Base-by-base conservation (phyloP, 2,113 vertebrate genomes). In the Pterocles burchelli region DNA sequence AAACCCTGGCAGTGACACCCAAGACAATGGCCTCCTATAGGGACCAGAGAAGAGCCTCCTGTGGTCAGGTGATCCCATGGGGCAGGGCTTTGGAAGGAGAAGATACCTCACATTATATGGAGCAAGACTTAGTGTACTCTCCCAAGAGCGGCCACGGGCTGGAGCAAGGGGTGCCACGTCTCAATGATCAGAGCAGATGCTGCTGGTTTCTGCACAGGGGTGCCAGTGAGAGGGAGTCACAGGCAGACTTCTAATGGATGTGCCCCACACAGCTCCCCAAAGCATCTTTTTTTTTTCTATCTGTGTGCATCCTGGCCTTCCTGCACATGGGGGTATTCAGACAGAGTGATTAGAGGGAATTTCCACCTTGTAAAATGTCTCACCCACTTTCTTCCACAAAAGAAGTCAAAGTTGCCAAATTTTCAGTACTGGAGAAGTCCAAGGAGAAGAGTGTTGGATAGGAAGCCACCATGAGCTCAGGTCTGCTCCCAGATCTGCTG, bases 131-230 rank as follows among this genome's bases (percentile, higher is more conserved):
- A 7, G 4, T 18, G 14, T 70, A 28, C 6, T 2, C 15, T 80
- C 34, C 34, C 0, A 0, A 31, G 6, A 75, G 28, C 8, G 21
- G 12, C 36, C 4, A 0, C 3, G 17, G 33, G 17, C 45, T 17
- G 9, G 12, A 54, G 28, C 24, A 70, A 38, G 29, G 41, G 31
- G 2, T 73, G 11, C 6, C 41, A 8, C 18, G 26, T 36, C 24
- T 33, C 0, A 5, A 18, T 13, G 6, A 25, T 63, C 26, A 68
- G 36, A 77, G 8, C 4, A 4, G 1, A 49, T 20, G 0, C n/a
- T 2, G 7, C 28, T 71, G 59, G 7, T 74, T 89, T 74, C 55
- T 57, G 17, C 51, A 12, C 15, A 49, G 26, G 17, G 24, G 16
- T 73, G 41, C 14, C 36, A 31, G 16, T 52, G 59, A 76, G 25